Conservation (phyloP, 2,113 vertebrate species). For the Takifugu bimaculatus region DNA sequence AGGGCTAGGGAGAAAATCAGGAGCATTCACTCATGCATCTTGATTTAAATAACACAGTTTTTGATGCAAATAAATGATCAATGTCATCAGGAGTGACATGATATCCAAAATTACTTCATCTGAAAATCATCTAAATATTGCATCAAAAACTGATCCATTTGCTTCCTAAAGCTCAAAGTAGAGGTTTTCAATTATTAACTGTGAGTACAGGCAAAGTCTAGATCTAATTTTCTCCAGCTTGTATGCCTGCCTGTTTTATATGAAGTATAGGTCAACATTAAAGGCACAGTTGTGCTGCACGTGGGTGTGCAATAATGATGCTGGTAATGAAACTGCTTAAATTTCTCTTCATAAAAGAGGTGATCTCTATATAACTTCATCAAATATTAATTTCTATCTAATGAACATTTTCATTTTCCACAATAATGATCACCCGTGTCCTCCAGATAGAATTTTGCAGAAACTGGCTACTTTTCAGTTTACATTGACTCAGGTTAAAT, state of each 20-base stretch:
- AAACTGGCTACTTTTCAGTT: too few relatives aligned
- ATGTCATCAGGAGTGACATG: slow-evolving; percentile 21
- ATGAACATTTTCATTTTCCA: neutral
- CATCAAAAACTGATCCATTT: slow-evolving; percentile 21
- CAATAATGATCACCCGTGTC: too few relatives aligned
- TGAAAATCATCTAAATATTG: slow-evolving; percentile 24
- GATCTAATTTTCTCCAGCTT: slow-evolving; percentile 20
- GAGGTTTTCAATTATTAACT: slow-evolving; percentile 11
- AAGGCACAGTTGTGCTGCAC: neutral
- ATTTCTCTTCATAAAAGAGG: neutral
- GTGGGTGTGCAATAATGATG: neutral
- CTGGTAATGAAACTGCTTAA: neutral
- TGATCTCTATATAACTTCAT: neutral
- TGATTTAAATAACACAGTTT: neutral
- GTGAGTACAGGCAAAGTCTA: neutral
- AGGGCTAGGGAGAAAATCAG: neutral
- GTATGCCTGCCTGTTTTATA: neutral
- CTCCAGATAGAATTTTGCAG: too few relatives aligned
- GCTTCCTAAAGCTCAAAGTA: neutral
- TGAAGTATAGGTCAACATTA: neutral
- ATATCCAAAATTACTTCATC: slow-evolving; percentile 9
- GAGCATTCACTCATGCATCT: neutral
- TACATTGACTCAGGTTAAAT: too few relatives aligned
- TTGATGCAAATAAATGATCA: slow-evolving; percentile 23
- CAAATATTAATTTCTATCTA: neutral